Evolutionary conservation across 2,888 invertebrate species (phyloP), one percentile per base, ranked within the genome.

Genomic region (Oscheius onirici): DNA sequence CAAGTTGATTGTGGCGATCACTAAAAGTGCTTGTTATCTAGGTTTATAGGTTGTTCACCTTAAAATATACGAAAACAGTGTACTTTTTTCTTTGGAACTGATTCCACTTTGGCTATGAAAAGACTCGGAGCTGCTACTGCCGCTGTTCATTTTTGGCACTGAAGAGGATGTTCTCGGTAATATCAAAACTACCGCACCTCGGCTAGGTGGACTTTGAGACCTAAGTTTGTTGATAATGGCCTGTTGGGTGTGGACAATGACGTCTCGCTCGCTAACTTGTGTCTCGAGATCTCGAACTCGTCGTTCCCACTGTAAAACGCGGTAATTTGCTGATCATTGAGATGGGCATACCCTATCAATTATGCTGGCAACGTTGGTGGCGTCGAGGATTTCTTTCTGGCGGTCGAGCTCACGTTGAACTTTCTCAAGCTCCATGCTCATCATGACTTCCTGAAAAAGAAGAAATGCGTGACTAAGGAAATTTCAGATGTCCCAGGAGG

Each of bases 241-340:
- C 68, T 80, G 76, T 60, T 81, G 81, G 51, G 77, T 80, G 72
- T 76, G 78, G 54, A 81, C 76, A 54, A 80, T 78, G 69, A 79
- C 73, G 71, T 80, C 79, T 40, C 80, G 73, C 70, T 81, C 81
- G 43, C 78, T 71, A 46, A 81, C 52, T 52, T 75, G 76, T 70
- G 79, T 79, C 74, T 81, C 81, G 57, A 81, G 76, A 46, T 69
- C 69, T 66, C 72, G 65, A 52, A 80, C 73, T 68, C 75, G 74
- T 46, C 72, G 70, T 57, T 79, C 78, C 69, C 78, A 81, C 81
- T 81, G 73, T 46, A 81, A 77, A 66, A 49, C 22, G 24, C 20
- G 15, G 34, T 46, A 3, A 46, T 22, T 26, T 26, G 26, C 17
- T 20, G 11, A 5, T 52, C 13, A 13, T 24, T 6, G 22, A 26